Base-by-base conservation (phyloP, 2,888 invertebrate species). In the Agriopis marginaria region DNA sequence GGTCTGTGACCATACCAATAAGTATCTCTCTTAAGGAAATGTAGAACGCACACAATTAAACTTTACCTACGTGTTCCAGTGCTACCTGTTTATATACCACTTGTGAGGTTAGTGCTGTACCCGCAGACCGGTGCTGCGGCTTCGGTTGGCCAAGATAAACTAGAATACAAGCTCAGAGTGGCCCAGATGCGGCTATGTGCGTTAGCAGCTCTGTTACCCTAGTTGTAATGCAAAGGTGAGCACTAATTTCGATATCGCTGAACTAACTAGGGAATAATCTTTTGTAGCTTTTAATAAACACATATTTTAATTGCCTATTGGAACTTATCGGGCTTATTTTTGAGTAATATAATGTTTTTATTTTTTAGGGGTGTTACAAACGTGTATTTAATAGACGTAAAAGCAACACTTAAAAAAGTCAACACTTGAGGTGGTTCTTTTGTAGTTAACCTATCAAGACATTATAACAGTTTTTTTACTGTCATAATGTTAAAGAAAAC, bases 21-120 rank as follows among this genome's bases (percentile, higher is more conserved):
- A 23, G 17, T 23, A 51, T 49, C 1, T 61, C 61, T 14, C 50
- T 7, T 61, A 11, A 17, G 61, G 61, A 61, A 50, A 50, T 61
- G 7, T 49, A n/a, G 11, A 39, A 7, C 49, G 47, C 10, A 61
- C 42, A 61, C 60, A 40, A 40, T 49, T 50, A 60, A 39, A 50
- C 39, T 61, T 14, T 32, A 51, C 51, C 32, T 51, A 23, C 32
- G 51, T 23, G 9, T 7, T 23, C 17, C n/a, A 53, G 11, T 49
- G 3, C 49, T 14, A 49, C 7, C 53, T 50, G 50, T 53, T 53
- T 12, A 45, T 9, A 11, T 44, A 44, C 23, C 17, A 40, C 40
- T 53, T 44, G 44, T 44, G 32, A 62, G 53, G 44, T 53, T 55
- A 55, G 4, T 40, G 54, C 39, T 40, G 40, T 55, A 55, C 55